A percentile compares a stretch with the other conserved stretches of the same genome.
These are phyloP conservation scores for Cremastobaeus sp. DNA, from an alignment of 2,888 invertebrate genomes.

Conservation along the genomic window DNA sequence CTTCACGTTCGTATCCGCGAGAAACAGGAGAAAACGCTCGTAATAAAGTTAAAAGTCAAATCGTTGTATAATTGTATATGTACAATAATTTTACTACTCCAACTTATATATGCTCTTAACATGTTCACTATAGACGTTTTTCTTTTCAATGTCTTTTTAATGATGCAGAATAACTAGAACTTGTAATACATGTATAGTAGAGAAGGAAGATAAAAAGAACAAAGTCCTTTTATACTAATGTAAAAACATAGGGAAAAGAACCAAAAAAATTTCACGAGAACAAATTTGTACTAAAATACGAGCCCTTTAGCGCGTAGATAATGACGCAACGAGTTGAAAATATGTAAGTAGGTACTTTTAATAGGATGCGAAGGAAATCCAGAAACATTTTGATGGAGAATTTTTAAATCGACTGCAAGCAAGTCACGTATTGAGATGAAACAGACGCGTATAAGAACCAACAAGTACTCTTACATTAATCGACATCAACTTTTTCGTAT, in stretches of 20 bases:
- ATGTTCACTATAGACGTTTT: conserved; percentile 53
- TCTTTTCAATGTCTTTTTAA: conserved; percentile 57
- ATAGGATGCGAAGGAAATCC: conserved; percentile 28
- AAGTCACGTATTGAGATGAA: conserved; percentile 7
- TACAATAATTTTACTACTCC: conserved; percentile 59
- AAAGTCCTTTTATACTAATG: conserved; percentile 60
- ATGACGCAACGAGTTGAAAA: conserved; percentile 50
- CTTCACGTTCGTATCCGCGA: conserved; percentile 39
- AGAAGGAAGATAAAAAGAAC: conserved; percentile 28
- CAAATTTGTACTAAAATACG: conserved; percentile 54
- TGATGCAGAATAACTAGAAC: conserved; percentile 46
- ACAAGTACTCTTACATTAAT: conserved; percentile 41
- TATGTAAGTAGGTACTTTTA: conserved; percentile 55
- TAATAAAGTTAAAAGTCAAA: conserved; percentile 50
- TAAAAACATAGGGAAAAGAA: conserved; percentile 40
- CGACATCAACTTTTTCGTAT: conserved; percentile 39
- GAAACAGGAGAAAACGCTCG: conserved; percentile 24
- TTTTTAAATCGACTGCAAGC: conserved; percentile 27
- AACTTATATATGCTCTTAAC: conserved; percentile 53
- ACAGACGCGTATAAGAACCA: not conserved
- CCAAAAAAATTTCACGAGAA: conserved; percentile 30
- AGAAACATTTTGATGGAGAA: conserved; percentile 29
- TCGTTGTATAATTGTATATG: conserved; percentile 59
- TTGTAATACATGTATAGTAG: conserved; percentile 60
- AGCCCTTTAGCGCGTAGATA: conserved; percentile 51